Conservation (phyloP, 2,113 vertebrate species). For the Gnathonemus echidnorhynchus region DNA sequence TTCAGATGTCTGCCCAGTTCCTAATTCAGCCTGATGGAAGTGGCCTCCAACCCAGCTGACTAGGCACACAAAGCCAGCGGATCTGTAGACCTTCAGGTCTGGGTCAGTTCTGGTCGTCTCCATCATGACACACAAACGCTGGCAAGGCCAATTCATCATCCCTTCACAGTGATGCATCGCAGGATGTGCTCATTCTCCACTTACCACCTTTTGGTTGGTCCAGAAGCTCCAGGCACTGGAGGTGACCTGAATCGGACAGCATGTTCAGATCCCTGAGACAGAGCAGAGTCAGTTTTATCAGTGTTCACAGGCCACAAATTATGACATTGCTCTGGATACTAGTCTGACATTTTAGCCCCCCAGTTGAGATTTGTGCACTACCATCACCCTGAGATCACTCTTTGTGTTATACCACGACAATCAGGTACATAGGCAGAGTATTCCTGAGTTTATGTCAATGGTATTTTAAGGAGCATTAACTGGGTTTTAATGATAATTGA, state of each 20-base stretch:
- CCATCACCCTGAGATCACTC: neutral
- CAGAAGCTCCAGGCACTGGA: constrained; percentile 79
- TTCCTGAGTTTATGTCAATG: neutral
- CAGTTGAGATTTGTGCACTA: neutral
- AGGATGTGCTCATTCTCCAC: constrained; percentile 12
- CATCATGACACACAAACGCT: neutral
- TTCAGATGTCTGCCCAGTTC: neutral
- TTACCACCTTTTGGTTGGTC: constrained; percentile 73
- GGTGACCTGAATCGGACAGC: constrained; percentile 78
- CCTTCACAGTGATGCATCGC: neutral
- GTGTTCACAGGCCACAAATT: neutral
- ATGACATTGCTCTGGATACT: neutral
- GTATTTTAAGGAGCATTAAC: neutral
- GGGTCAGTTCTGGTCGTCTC: neutral
- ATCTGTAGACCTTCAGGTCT: neutral
- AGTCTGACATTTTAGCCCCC: neutral
- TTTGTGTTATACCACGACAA: neutral
- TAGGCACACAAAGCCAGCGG: neutral
- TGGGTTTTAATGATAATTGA: neutral
- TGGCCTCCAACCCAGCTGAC: neutral
- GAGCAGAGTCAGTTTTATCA: neutral
- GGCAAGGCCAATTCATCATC: neutral
- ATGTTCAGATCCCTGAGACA: constrained; percentile 86
- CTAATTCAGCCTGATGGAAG: neutral
- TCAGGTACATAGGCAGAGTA: neutral